These are phyloP conservation scores for Trinorchestia longiramus DNA, from an alignment of 1,140 invertebrate genomes.

Conservation along the genomic window DNA sequence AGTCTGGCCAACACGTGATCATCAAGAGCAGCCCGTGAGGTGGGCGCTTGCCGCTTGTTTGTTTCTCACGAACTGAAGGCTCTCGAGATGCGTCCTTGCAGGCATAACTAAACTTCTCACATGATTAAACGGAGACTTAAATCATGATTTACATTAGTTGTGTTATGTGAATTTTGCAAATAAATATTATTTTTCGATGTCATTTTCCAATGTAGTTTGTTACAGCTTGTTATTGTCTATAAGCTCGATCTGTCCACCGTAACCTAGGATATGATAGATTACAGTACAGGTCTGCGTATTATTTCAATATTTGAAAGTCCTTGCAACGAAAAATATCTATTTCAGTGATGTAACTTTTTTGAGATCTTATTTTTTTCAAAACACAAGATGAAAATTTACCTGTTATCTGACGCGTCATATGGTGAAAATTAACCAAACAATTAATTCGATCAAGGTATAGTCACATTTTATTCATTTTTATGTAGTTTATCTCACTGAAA, in stretches of 20 bases:
- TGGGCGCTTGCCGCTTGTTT: not conserved
- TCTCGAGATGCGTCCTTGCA: not conserved
- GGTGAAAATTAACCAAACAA: not conserved
- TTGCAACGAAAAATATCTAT: not conserved
- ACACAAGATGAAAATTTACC: not conserved
- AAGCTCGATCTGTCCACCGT: too few species aligned
- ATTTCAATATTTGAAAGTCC: not conserved
- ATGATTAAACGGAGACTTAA: not conserved
- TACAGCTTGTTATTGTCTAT: too few species aligned
- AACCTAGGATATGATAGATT: too few species aligned
- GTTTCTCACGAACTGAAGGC: slow-evolving; percentile 17
- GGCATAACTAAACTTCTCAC: not conserved
- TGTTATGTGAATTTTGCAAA: not conserved
- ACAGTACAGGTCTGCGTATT: not conserved
- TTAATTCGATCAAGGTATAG: not conserved
- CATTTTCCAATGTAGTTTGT: not conserved
- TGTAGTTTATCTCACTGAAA: not conserved
- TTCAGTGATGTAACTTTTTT: not conserved
- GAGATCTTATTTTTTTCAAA: not conserved
- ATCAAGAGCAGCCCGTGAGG: not conserved
- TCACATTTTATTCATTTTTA: not conserved
- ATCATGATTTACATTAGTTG: not conserved
- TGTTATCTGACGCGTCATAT: not conserved
- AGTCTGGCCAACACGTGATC: slow-evolving; percentile 15
- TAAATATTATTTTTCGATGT: not conserved